These are phyloP conservation scores for Centrocercus urophasianus DNA, from an alignment of 2,113 vertebrate genomes.

Conservation along the genomic window DNA sequence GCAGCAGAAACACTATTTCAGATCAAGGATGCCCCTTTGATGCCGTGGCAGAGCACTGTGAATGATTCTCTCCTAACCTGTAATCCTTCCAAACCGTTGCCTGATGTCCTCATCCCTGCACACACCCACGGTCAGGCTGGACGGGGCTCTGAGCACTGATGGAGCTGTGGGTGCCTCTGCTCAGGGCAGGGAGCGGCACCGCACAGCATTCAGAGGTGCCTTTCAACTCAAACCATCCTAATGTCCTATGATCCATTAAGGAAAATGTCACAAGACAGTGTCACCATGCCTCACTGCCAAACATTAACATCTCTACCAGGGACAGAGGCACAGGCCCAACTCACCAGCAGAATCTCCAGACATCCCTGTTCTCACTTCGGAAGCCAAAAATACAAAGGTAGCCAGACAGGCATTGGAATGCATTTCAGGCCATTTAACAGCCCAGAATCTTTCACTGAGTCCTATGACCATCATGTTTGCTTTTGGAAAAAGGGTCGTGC, in stretches of 20 bases:
- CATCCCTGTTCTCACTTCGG: not conserved
- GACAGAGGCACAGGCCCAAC: not conserved
- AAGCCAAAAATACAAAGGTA: not conserved
- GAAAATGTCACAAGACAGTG: not conserved
- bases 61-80: not conserved
- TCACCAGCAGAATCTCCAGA: not conserved
- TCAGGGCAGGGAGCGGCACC: too few species aligned
- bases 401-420: not conserved
- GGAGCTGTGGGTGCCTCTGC: too few species aligned
- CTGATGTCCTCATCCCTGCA: too few species aligned
- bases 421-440: not conserved
- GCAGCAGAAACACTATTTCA: not conserved
- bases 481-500: not conserved
- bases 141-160: too few species aligned
- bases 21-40: not conserved
- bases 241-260: not conserved
- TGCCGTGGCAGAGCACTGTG: fast-evolving
- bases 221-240: too few species aligned
- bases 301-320: not conserved
- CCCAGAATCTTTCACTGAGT: not conserved
- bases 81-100: not conserved
- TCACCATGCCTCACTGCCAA: not conserved
- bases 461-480: not conserved
- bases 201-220: too few species aligned
- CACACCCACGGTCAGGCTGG: too few species aligned